Base-by-base conservation (phyloP, 2,888 invertebrate genomes). In the Thecocarcelia acutangulata region DNA sequence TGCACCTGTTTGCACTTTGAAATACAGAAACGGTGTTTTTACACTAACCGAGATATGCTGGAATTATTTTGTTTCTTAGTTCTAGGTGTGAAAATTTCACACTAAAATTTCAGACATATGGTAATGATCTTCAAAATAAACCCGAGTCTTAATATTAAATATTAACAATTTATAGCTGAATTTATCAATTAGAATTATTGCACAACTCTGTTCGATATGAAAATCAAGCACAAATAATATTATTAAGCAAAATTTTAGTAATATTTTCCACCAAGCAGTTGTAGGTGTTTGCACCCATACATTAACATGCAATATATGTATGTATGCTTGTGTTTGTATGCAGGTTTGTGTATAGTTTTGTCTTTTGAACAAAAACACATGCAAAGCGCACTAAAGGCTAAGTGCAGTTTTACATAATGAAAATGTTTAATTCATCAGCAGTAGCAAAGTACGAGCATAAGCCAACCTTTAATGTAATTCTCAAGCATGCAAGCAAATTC, bases 351-450 rank as follows among this genome's bases (percentile, higher is more conserved):
- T 33, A n/a, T 17, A 50, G 37, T 28, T 40, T 17, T 59, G 50
- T 33, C 15, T 66, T 66, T 66, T 52, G 11, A 58, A 74, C 56
- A 80, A 74, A 78, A 76, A 74, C 76, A 80, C 46, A 81, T 70
- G 61, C 75, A 73, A 72, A 58, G 58, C 70, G 59, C 72, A 75
- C 68, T 76, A 81, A 74, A 84, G 80, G 84, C 82, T 82, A 82
- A 82, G 82, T 75, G 82, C 78, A 82, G 78, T 78, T 82, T 82
- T 82, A 80, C 83, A 80, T 83, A 84, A 84, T 83, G 82, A 83
- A 64, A 83, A 85, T 85, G 84, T 85, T 85, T 84, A 85, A 85
- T 85, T 85, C 85, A 85, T 84, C 84, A 84, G 80, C 73, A 68
- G 80, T 80, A 80, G 76, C 56, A 64, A 50, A 69, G 54, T 46